These are phyloP conservation scores for Eidolon dupreanum DNA, from an alignment of 2,797 vertebrate species.

Conservation along the genomic window DNA sequence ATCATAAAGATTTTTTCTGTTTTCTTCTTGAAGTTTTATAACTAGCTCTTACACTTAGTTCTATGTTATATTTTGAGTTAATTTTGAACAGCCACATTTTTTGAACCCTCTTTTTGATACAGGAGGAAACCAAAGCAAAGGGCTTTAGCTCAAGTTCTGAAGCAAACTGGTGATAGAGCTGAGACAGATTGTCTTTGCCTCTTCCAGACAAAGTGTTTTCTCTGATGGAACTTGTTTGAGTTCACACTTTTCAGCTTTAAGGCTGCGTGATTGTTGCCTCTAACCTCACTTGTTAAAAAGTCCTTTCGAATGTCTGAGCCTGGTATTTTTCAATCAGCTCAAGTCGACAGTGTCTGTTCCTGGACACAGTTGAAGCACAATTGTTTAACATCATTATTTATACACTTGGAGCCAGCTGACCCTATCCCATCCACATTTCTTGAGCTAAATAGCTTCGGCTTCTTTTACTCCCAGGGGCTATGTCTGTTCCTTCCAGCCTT, in stretches of 20 bases:
- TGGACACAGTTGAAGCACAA: neutral
- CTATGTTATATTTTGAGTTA: neutral
- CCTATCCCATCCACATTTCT: neutral
- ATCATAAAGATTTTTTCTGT: neutral
- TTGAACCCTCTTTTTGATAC: neutral
- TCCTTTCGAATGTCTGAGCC: neutral
- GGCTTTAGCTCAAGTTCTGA: neutral
- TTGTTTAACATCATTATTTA: neutral
- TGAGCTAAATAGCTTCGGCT: constrained; percentile 24
- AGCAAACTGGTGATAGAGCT: neutral
- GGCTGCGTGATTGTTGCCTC: neutral
- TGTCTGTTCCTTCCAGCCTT: neutral
- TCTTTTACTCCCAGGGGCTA: constrained; percentile 12
- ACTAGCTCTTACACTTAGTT: neutral
- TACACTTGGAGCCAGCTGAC: neutral
- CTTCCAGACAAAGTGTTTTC: neutral
- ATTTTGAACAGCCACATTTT: neutral
- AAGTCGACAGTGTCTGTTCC: accelerated
- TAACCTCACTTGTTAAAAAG: neutral
- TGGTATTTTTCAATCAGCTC: neutral
- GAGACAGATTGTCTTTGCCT: too few species aligned
- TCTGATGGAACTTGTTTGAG: neutral
- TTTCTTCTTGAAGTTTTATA: neutral
- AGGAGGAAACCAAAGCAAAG: neutral
- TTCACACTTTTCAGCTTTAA: neutral